These are phyloP conservation scores for Sandelia bainsii DNA, from an alignment of 2,797 vertebrate genomes.

Conservation along the genomic window DNA sequence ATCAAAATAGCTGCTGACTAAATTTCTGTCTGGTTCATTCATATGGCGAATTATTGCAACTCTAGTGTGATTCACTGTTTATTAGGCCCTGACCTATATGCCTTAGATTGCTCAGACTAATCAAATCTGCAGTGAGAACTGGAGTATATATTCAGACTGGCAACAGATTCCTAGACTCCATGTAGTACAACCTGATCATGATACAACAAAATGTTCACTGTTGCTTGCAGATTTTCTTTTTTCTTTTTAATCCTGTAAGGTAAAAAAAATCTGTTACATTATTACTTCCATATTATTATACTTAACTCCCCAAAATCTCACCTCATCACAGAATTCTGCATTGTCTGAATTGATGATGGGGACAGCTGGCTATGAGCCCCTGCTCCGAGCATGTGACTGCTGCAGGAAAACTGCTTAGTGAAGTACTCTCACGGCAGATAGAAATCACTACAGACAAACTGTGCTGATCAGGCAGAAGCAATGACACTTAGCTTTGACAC, in stretches of 20 bases:
- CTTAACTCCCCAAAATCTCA: constrained; percentile 49
- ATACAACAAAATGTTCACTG: neutral
- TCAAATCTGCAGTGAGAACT: constrained; percentile 7
- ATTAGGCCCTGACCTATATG: neutral
- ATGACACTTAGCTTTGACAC: constrained; percentile 58
- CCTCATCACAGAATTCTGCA: constrained; percentile 50
- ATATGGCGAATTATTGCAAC: neutral
- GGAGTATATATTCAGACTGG: too few species aligned
- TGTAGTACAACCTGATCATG: neutral
- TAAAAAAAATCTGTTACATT: neutral
- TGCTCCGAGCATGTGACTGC: constrained; percentile 70
- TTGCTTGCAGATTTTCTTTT: neutral
- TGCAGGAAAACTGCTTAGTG: constrained; percentile 72
- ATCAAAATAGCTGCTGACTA: too few species aligned
- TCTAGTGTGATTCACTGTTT: neutral
- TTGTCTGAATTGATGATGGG: constrained; percentile 70
- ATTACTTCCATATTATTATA: neutral
- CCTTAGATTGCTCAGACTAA: neutral
- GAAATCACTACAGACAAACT: constrained; percentile 69
- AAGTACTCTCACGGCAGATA: constrained; percentile 65
- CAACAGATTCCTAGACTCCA: too few species aligned
- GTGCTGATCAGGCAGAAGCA: constrained; percentile 67
- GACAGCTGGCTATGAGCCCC: constrained; percentile 71
- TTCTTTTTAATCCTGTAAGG: constrained; percentile 8
- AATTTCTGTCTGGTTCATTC: neutral